Percentiles rank a stretch among this genome's conserved stretches.
Conservation (phyloP, 2,797 vertebrate species). For the Pagetopsis macropterus region DNA sequence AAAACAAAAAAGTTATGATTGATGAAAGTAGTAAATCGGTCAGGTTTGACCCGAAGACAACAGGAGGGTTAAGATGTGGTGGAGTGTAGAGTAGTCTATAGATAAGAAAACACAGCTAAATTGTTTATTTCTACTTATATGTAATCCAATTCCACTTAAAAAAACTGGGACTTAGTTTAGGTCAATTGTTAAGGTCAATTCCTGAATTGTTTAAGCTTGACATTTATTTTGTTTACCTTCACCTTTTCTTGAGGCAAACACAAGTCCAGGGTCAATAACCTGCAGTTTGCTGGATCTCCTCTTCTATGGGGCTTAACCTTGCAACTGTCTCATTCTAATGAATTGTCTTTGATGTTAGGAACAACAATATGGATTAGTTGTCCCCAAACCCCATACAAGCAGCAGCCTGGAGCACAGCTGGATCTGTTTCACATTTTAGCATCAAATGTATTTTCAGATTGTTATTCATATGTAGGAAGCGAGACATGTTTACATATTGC, state of each 20-base stretch:
- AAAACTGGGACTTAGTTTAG: neutral
- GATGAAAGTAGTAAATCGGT: too few relatives aligned
- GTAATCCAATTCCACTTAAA: neutral
- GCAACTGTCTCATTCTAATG: neutral
- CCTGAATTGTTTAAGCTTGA: neutral
- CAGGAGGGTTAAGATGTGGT: conserved; percentile 8
- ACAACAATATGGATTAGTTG: neutral
- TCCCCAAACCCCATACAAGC: neutral
- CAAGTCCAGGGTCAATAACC: neutral
- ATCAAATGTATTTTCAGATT: neutral
- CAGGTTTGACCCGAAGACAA: too few relatives aligned
- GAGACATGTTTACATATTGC: neutral
- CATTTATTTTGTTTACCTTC: conserved; percentile 8
- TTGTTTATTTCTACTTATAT: conserved; percentile 8
- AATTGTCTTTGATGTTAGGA: conserved; percentile 19
- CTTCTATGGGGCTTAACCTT: neutral
- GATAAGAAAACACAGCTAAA: neutral
- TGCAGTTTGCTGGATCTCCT: neutral
- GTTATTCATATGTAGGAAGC: neutral
- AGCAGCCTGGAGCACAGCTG: neutral
- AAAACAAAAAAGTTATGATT: too few relatives aligned
- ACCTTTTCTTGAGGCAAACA: conserved; percentile 11
- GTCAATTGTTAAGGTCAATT: neutral
- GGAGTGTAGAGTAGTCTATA: conserved; percentile 8
- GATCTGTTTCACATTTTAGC: neutral